A percentile compares a stretch with the other conserved stretches of the same genome.
Evolutionary conservation across 1,140 invertebrate genomes (phyloP).

Genomic region (Heliconius hermathena): DNA sequence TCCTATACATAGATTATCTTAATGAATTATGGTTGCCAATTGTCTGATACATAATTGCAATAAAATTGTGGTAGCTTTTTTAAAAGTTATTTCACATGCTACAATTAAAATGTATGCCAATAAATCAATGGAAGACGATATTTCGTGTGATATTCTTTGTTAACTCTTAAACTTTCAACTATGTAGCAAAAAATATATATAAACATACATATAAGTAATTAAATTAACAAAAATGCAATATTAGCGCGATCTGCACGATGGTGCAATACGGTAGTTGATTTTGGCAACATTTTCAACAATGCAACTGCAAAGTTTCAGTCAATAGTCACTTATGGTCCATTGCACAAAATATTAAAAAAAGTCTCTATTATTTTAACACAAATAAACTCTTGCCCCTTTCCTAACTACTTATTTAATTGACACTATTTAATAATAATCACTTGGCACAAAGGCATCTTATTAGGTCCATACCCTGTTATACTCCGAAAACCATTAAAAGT

Average conservation of each 20-base stretch:
- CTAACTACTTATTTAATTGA: slow-evolving; percentile 79
- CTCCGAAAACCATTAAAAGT: slow-evolving; percentile 62
- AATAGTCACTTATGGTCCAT: slow-evolving; percentile 62
- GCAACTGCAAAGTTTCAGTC: slow-evolving; percentile 53
- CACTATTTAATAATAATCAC: slow-evolving; percentile 79
- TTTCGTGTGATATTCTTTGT: slow-evolving; percentile 43
- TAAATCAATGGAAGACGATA: slow-evolving; percentile 77
- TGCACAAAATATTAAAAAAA: slow-evolving; percentile 75
- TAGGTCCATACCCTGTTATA: slow-evolving; percentile 79
- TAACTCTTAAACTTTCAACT: slow-evolving; percentile 45
- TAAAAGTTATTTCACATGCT: slow-evolving; percentile 59
- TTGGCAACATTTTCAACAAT: slow-evolving; percentile 57
- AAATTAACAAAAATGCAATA: slow-evolving; percentile 77
- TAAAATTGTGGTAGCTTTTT: slow-evolving; percentile 56
- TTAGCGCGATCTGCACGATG: slow-evolving; percentile 45
- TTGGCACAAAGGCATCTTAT: slow-evolving; percentile 79
- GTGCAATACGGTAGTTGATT: slow-evolving; percentile 51
- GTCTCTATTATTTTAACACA: slow-evolving; percentile 73
- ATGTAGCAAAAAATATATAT: slow-evolving; percentile 55
- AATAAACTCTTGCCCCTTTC: slow-evolving; percentile 73
- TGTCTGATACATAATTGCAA: slow-evolving; percentile 21
- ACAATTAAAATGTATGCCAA: slow-evolving; percentile 75
- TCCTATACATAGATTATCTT: slow-evolving; percentile 24
- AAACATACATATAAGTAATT: slow-evolving; percentile 62
- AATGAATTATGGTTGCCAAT: slow-evolving; percentile 27